Base-by-base conservation (phyloP, 2,888 invertebrate species). In the Anoplius nigerrimus region DNA sequence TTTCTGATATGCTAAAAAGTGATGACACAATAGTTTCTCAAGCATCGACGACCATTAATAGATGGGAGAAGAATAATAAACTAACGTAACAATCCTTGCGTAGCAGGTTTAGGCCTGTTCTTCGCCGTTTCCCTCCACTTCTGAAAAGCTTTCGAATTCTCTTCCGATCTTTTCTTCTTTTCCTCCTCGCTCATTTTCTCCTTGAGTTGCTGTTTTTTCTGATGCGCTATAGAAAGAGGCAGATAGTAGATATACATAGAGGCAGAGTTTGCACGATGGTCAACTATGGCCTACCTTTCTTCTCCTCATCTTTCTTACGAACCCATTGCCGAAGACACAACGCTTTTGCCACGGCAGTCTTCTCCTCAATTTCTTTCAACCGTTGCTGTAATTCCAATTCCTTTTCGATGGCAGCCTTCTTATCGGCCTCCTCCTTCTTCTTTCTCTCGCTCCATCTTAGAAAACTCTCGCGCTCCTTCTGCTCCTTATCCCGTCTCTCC, bases 71-170 rank as follows among this genome's bases (percentile, higher is more conserved):
- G 55, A 46, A 51, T 56, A 45, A 57, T 55, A 48, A 61, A 78
- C 93, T 92, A 72, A 93, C 91, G 81, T 90, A 91, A 60, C 91
- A 93, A 84, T 91, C 91, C 88, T 92, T 93, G 76, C 89, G 90
- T 68, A 90, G 93, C 91, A 0, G 93, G 93, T 78, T 91, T 90
- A 0, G 92, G 93, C 74, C 91, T 92, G 75, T 91, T 90, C 88
- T 91, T 92, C 72, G 93, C 91, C 48, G 90, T 91, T 64, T 91
- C 90, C 69, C 92, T 86, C 93, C 93, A 93, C 75, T 91, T 90
- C 43, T 91, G 89, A 80, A 92, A 93, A 0, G 93, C 93, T 53
- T 89, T 90, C 74, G 90, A 89, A 67, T 91, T 92, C 60, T 91
- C 89, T 45, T 90, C 88, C 0, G 91, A 86, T 34, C 92, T 89